Conservation (phyloP, 2,113 vertebrate species). For the Limanda limanda region DNA sequence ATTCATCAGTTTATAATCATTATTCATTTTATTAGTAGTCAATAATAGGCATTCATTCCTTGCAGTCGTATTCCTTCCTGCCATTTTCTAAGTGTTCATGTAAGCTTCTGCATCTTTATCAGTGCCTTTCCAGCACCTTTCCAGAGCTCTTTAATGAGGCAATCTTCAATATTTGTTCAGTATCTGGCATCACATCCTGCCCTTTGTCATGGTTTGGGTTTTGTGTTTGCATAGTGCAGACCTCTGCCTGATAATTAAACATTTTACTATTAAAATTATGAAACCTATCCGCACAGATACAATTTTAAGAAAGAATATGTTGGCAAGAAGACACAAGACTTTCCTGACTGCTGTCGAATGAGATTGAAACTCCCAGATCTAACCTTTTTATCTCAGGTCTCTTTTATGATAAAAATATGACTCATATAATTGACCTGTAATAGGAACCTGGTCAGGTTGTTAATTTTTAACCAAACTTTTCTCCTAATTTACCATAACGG, state of each 20-base stretch:
- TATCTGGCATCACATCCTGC: constrained; percentile 29
- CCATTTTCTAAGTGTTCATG: background rate
- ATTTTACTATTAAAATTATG: background rate
- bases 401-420: constrained; percentile 29
- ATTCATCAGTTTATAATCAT: background rate
- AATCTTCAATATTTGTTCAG: constrained; percentile 44
- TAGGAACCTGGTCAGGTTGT: constrained; percentile 17
- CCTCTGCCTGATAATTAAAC: background rate
- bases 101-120: background rate
- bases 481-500: background rate
- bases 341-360: background rate
- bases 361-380: background rate
- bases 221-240: constrained; percentile 23
- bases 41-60: background rate
- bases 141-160: constrained; percentile 1
- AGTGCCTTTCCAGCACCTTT: background rate
- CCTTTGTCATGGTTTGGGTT: constrained; percentile 31
- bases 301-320: background rate
- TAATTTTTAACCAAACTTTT: constrained; percentile 55
- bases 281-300: background rate
- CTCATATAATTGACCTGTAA: constrained; percentile 17
- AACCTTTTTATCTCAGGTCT: background rate
- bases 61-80: background rate
- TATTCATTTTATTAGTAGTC: background rate
- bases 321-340: background rate